Base-by-base conservation (phyloP, 2,888 invertebrate genomes). In the Anthrax anthrax region DNA sequence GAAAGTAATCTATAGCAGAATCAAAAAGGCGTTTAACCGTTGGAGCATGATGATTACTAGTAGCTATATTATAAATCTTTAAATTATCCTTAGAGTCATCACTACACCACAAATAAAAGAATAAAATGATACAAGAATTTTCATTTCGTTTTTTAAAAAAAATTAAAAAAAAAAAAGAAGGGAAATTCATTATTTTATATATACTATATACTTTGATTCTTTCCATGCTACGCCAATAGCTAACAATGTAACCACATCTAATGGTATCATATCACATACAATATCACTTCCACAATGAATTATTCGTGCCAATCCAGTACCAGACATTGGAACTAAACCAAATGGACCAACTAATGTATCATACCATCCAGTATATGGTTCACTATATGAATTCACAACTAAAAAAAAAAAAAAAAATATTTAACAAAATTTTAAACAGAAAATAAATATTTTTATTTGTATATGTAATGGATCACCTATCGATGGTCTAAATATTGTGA, bases 401-500 rank as follows among this genome's bases (percentile, higher is more conserved):
- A n/a, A 27, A 27, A 27, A 27, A n/a, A n/a, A n/a, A n/a, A n/a
- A n/a, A n/a, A n/a, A n/a, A n/a, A n/a, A n/a, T n/a, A n/a, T n/a
- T n/a, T n/a, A n/a, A n/a, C n/a, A n/a, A n/a, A 16, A 18, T 18
- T 3, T 3, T 14, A 39, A 23, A 6, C n/a, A 4, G 8, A 29
- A 29, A 41, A 17, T 41, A 16, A 41, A 27, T 13, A 16, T 29
- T 32, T 41, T 29, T 16, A 1, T 39, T 41, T 29, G 5, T 14
- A 29, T 10, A 36, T 36, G 4, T 4, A 18, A 3, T 12, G 6
- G 6, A 5, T 39, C 17, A 39, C 89, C 86, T 53, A 90, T 87
- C 0, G 88, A 88, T 1, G 90, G 90, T 48, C 90, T 71, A 47
- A 84, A 74, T 51, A 91, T 80, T 38, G 81, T 74, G 0, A 76